Base-by-base conservation (phyloP, 23 tunicate genomes). In the Corella eumyota region DNA sequence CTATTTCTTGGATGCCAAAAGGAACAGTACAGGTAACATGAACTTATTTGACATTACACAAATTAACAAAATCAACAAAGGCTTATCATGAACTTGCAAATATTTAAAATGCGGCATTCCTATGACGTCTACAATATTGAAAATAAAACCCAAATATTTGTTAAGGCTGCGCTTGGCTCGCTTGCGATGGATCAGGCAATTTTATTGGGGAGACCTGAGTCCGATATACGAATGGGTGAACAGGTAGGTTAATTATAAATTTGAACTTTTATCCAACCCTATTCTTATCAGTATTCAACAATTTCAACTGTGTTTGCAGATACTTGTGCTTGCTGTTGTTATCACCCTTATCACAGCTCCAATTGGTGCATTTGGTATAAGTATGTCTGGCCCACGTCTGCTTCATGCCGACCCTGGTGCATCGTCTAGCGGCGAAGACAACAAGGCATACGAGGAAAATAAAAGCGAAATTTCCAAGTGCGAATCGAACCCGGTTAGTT, bases 271-370 rank as follows among this genome's bases (percentile, higher is more conserved):
- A 40, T 15, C 48, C 13, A 40, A 40, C 11, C 15, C 15, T 40
- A 9, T 40, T 9, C 15, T 40, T 40, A 9, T 11, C 11, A 40
- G 15, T 15, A 40, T 9, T 9, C 13, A 40, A 9, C 15, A 40
- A 40, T 56, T 56, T 56, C 25, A 3, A 20, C 3, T n/a, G 17
- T 67, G 20, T 29, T 50, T 30, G 17, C 46, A 84, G 94, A 75
- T 84, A 36, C 49, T 84, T 1, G 83, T 84, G 31, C 68, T 84
- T 22, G 83, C 94, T 25, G 94, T 84, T 24, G 37, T 84, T 4
- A 72, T 61, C 27, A 84, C 94, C 25, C 58, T 84, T 24, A 69
- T 84, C 15, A 84, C 94, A 6, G 94, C 94, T 48, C 94, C 94
- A 1, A 46, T 75, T 24, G 94, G 94, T 1, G 74, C 83, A 1